phyloP scores from a whole-genome alignment of 2,888 invertebrate genomes.

The Platycheirus rosarum region DNA sequence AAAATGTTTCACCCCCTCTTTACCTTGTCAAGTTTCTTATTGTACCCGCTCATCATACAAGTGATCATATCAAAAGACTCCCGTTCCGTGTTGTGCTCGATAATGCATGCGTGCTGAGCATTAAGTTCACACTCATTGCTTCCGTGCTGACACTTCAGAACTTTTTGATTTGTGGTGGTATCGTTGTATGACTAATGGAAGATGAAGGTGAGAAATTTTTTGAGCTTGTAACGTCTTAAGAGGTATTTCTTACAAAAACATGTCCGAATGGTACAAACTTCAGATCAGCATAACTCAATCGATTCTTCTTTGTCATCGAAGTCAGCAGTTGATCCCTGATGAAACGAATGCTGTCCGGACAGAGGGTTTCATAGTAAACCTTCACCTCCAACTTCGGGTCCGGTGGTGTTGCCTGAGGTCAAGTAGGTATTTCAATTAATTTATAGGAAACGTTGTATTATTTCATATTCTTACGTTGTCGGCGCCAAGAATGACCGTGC shows the following conservation, averaged over 20 bases:
- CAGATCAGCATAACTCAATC: conserved; percentile 77
- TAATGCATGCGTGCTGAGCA: conserved; percentile 80
- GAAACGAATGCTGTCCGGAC: conserved; percentile 80
- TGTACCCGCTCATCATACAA: conserved; percentile 78
- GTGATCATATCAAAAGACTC: conserved; percentile 78
- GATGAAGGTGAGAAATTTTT: background rate
- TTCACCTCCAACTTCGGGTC: conserved; percentile 76
- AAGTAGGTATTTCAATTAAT: background rate
- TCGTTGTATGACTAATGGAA: conserved; percentile 75
- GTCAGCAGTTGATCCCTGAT: conserved; percentile 77
- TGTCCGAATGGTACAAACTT: conserved; percentile 81
- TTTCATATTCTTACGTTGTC: conserved; percentile 27
- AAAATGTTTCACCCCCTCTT: background rate
- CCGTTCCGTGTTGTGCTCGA: conserved; percentile 77
- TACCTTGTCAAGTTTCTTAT: conserved; percentile 75
- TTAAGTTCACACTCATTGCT: conserved; percentile 80
- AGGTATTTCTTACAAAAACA: conserved; percentile 76
- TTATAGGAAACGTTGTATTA: background rate
- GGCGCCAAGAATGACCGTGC: background rate
- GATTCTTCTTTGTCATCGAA: conserved; percentile 77
- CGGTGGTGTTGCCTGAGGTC: background rate
- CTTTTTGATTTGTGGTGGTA: conserved; percentile 73
- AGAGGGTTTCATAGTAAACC: conserved; percentile 81
- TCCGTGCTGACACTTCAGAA: conserved; percentile 80
- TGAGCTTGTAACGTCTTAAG: background rate